Base-by-base conservation (phyloP, 2,888 invertebrate species). In the Thelaira solivaga region DNA sequence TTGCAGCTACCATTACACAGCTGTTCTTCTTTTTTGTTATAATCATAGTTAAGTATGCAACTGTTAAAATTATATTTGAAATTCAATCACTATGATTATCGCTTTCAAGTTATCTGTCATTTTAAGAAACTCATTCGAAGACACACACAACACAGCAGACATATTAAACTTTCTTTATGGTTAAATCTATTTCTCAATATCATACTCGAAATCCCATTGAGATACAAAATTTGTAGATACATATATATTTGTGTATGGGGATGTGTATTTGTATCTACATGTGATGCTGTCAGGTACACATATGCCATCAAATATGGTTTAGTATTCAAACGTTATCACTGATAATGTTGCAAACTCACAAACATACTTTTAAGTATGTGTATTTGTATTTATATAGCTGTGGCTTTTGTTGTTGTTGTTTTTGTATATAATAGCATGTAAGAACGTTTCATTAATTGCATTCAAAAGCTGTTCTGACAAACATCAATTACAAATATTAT, bases 31-130 rank as follows among this genome's bases (percentile, higher is more conserved):
- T 2, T 8, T 24, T 45, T 20, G 36, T 24, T n/a, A 45, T 26
- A 26, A 43, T 62, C 43, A 11, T n/a, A 36, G 24, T 43, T 53
- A 62, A 45, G 51, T 62, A 62, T 53, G 51, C 36, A 49, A 62
- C 53, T 53, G 43, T 7, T 53, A n/a, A 62, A 53, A 53, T 62
- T 62, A 34, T 62, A 36, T 51, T 45, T 53, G 20, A 53, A 62
- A 71, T 62, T 62, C 61, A 71, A 62, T 62, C 62, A 45, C 13
- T 13, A 11, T 55, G 53, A 72, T 72, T 64, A 72, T 72, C 62
- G 47, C 71, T 62, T 62, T 13, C 20, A 55, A 72, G 26, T 64
- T 45, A 72, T 72, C 61, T 45, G 62, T 55, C 71, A 62, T 20
- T 62, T 53, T 22, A 62, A 72, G 26, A 61, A 6, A 69, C 39